Percentiles rank a stretch among this genome's conserved stretches.
Evolutionary conservation across 2,888 invertebrate genomes (phyloP).

Genomic region (Heliconius ethilla): DNA sequence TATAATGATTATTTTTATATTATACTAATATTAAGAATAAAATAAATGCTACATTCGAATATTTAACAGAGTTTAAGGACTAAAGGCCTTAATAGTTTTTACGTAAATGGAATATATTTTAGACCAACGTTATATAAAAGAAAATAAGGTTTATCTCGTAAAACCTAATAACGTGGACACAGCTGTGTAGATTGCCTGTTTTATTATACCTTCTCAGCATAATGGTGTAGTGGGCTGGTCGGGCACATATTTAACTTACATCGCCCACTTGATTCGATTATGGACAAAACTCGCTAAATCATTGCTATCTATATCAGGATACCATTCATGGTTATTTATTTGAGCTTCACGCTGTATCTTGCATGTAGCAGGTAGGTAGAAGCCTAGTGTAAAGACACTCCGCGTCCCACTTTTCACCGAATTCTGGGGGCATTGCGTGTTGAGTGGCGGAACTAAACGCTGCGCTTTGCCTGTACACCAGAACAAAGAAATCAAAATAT

Average conservation of each 20-base stretch:
- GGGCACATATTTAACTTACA: neutral
- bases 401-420: too few relatives aligned
- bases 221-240: neutral
- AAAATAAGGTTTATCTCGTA: conserved; percentile 18
- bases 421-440: too few relatives aligned
- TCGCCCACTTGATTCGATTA: neutral
- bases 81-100: neutral
- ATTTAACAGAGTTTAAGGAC: neutral
- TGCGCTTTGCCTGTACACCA: too few relatives aligned
- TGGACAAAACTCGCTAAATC: neutral
- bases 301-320: neutral
- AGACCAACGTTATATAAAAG: neutral
- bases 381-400: too few relatives aligned
- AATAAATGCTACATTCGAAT: neutral
- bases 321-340: too few relatives aligned
- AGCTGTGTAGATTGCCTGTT: conserved; percentile 11
- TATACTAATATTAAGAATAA: neutral
- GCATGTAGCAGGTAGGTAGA: neutral
- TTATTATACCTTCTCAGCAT: neutral
- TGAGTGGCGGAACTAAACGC: too few relatives aligned
- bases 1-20: neutral
- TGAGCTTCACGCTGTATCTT: too few relatives aligned
- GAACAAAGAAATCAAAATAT: too few relatives aligned
- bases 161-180: conserved; percentile 13
- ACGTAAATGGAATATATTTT: neutral